Evolutionary conservation across 2,113 vertebrate species (phyloP).

Genomic region (Cariama cristata): DNA sequence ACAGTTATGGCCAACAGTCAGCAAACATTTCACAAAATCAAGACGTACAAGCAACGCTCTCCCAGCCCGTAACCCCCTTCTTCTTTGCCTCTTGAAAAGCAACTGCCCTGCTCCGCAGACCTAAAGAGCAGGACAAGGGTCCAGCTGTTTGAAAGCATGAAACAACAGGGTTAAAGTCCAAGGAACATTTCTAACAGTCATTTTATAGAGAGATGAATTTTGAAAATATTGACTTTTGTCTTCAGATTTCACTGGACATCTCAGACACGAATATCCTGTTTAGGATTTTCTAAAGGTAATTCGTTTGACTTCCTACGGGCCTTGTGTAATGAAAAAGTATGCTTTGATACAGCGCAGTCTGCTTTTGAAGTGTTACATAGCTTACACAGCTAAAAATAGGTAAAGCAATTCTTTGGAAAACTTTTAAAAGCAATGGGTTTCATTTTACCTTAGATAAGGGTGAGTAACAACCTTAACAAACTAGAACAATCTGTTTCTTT

Average conservation of each 20-base stretch:
- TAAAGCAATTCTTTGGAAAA: conserved; percentile 59
- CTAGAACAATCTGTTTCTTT: conserved; percentile 32
- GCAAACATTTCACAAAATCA: background rate
- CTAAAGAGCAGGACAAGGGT: background rate
- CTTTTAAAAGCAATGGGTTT: conserved; percentile 42
- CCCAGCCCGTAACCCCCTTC: background rate
- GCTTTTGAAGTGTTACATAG: conserved; percentile 7
- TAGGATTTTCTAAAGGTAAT: background rate
- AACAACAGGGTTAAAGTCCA: background rate
- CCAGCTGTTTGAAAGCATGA: background rate
- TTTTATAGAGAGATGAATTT: background rate
- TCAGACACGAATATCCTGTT: background rate
- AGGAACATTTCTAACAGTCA: background rate
- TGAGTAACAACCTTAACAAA: conserved; percentile 66
- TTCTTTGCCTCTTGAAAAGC: background rate
- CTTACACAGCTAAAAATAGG: conserved; percentile 50
- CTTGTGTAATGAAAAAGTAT: background rate
- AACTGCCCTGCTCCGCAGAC: background rate
- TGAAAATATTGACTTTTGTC: background rate
- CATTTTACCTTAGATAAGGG: conserved; percentile 58
- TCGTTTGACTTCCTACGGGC: background rate
- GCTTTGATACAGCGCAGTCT: background rate
- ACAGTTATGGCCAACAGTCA: background rate
- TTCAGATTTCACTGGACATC: background rate
- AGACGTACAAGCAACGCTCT: background rate